Conservation (phyloP, 2,797 vertebrate species). For the Poecilia gillii region DNA sequence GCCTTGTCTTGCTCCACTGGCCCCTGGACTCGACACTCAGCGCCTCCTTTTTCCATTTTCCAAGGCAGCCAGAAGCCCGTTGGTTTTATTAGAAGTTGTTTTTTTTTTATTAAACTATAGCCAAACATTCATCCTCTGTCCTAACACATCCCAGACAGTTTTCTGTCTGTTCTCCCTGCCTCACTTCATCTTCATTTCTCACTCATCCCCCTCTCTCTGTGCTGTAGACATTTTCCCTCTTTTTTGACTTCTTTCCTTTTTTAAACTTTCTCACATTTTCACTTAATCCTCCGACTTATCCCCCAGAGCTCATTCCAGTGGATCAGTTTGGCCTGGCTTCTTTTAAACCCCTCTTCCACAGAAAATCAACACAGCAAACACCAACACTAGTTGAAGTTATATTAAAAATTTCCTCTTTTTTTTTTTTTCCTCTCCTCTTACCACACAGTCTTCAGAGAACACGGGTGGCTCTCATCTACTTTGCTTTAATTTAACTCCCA, state of each 20-base stretch:
- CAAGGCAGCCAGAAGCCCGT: conserved; percentile 53
- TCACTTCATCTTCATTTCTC: conserved; percentile 60
- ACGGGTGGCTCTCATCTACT: conserved; percentile 42
- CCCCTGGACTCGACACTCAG: conserved; percentile 57
- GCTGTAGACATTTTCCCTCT: conserved; percentile 6
- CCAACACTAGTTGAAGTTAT: conserved; percentile 48
- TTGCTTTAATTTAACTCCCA: conserved; percentile 65
- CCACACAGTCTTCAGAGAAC: conserved; percentile 44
- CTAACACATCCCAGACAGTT: conserved; percentile 54
- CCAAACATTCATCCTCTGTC: conserved; percentile 66
- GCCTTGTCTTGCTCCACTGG: conserved; percentile 55
- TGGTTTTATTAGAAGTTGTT: conserved; percentile 60
- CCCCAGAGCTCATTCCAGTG: conserved; percentile 60
- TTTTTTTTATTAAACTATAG: conserved; percentile 49
- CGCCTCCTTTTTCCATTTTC: conserved; percentile 61
- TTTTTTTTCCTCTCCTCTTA: conserved; percentile 1
- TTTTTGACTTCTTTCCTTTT: conserved; percentile 26
- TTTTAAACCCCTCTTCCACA: conserved; percentile 42
- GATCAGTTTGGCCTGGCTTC: conserved; percentile 55
- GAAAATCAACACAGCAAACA: conserved; percentile 58
- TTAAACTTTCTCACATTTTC: neutral
- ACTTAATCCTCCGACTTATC: conserved; percentile 67
- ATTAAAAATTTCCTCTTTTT: conserved; percentile 53
- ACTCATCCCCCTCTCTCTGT: conserved; percentile 23
- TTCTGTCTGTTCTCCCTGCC: conserved; percentile 46